These are phyloP conservation scores for Oryzias dopingdopingensis DNA, from an alignment of 2,797 vertebrate genomes.

Conservation along the genomic window DNA sequence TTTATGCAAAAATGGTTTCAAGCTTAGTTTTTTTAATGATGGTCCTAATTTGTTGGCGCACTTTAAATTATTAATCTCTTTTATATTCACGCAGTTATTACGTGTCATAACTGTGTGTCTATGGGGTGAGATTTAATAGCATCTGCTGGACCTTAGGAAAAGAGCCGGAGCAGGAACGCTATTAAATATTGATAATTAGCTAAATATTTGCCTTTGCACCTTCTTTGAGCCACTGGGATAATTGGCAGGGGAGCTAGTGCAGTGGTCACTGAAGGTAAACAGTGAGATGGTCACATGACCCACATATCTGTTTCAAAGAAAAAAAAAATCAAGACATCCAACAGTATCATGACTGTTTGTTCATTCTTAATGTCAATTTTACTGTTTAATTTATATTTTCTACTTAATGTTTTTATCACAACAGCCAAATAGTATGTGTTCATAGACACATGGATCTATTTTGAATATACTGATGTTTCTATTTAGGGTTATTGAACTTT, in stretches of 20 bases:
- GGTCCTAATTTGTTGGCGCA: constrained; percentile 99
- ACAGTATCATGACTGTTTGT: neutral
- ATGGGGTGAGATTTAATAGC: constrained; percentile 98
- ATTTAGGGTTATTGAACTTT: too few species aligned
- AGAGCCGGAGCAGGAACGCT: constrained; percentile 85
- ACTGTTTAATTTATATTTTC: too few species aligned
- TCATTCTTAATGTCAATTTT: too few species aligned
- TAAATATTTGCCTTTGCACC: constrained; percentile 98
- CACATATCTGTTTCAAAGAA: constrained; percentile 55
- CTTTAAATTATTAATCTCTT: constrained; percentile 99
- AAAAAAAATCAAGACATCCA: constrained; percentile 17
- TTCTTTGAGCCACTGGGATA: constrained; percentile 85
- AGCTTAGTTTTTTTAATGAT: constrained; percentile 97
- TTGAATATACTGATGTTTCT: too few species aligned
- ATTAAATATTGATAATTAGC: constrained; percentile 99
- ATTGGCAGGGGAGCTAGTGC: constrained; percentile 79
- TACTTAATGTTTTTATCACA: too few species aligned
- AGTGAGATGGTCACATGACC: constrained; percentile 27
- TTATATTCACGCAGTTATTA: constrained; percentile 99
- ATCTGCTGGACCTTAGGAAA: constrained; percentile 97
- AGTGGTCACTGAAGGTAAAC: constrained; percentile 60
- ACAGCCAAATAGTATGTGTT: too few species aligned
- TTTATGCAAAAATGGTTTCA: constrained; percentile 98
- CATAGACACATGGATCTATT: too few species aligned
- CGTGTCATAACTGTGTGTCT: constrained; percentile 99